Evolutionary conservation across 2,113 vertebrate genomes (phyloP).

Genomic region (Bostrychus sinensis): DNA sequence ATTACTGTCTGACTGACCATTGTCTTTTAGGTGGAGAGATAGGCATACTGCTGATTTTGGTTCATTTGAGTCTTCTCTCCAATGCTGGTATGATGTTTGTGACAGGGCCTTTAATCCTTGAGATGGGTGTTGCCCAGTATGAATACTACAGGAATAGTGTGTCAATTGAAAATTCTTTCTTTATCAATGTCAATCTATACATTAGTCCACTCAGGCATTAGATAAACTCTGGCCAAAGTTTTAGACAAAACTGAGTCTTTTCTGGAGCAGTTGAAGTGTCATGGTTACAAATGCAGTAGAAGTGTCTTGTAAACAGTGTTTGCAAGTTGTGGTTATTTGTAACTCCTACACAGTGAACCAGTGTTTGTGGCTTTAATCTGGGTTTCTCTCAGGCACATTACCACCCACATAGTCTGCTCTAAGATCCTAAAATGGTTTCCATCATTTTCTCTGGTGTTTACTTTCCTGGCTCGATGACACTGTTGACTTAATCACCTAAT

Average conservation of each 20-base stretch:
- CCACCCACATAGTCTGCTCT: constrained; percentile 53
- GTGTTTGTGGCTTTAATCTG: constrained; percentile 49
- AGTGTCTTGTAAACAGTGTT: constrained; percentile 40
- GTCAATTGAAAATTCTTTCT: no score
- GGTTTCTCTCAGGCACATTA: constrained; percentile 48
- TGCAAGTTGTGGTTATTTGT: constrained; percentile 48
- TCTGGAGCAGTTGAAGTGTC: constrained; percentile 24
- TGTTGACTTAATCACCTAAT: constrained; percentile 25
- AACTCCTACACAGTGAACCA: constrained; percentile 58
- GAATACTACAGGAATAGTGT: no score
- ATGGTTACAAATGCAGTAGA: constrained; percentile 38
- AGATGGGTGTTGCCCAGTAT: no score
- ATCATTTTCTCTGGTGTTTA: constrained; percentile 17
- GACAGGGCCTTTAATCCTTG: no score
- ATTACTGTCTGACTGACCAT: no score
- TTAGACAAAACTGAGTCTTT: background rate
- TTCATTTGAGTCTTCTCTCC: no score
- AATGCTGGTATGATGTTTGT: no score
- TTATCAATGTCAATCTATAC: background rate
- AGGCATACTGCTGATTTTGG: no score
- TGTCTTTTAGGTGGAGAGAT: no score
- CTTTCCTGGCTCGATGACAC: constrained; percentile 2
- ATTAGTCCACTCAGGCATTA: constrained; percentile 24
- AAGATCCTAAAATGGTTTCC: constrained; percentile 37
- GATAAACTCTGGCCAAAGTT: constrained; percentile 35